Evolutionary conservation across 2,888 invertebrate species (phyloP).

Genomic region (Scrobipalpa costella): DNA sequence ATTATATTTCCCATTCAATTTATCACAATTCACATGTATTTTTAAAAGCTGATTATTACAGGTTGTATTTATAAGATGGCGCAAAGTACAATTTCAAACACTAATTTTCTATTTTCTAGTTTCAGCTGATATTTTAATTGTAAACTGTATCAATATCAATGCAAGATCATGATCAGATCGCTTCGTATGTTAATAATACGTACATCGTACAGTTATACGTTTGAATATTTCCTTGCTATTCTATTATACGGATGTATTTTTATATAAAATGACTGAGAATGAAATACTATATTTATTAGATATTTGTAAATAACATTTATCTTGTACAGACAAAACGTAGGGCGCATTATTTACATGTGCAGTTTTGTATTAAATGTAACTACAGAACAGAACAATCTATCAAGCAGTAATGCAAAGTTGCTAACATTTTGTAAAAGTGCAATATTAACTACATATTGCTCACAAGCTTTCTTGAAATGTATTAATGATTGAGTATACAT

Average conservation of each 20-base stretch:
- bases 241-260: constrained; percentile 41
- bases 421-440: constrained; percentile 23
- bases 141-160: no score
- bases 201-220: constrained; percentile 7
- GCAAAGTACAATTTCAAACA: no score
- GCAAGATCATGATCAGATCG: no score
- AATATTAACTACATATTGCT: constrained; percentile 33
- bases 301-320: constrained; percentile 40
- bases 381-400: not conserved
- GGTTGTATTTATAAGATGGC: no score
- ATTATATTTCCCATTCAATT: no score
- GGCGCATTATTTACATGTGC: constrained; percentile 10
- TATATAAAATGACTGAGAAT: constrained; percentile 50
- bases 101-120: no score
- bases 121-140: no score
- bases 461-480: constrained; percentile 7
- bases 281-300: constrained; percentile 40
- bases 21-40: no score
- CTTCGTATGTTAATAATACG: not conserved
- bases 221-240: constrained; percentile 5
- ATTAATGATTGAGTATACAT: not conserved
- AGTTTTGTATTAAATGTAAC: constrained; percentile 16
- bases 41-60: no score
- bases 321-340: constrained; percentile 18
- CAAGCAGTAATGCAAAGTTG: no score